Evolutionary conservation across 2,888 invertebrate species (phyloP).

Genomic region (Halocaridina rubra): DNA sequence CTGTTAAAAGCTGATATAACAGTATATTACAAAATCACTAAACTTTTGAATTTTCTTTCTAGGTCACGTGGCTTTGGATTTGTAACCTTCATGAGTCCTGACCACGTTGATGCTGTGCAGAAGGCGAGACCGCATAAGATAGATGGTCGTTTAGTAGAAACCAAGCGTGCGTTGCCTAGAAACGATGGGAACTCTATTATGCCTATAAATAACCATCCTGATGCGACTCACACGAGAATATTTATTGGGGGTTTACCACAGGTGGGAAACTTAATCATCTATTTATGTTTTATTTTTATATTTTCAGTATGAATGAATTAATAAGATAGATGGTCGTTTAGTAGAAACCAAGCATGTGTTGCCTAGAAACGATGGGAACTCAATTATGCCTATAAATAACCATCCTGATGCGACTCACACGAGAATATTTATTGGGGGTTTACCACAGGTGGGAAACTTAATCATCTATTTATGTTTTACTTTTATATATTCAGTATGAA

Average conservation of each 20-base stretch:
- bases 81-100: conserved; percentile 91
- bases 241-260: conserved; percentile 78
- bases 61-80: conserved; percentile 97
- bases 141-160: conserved; percentile 94
- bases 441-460: conserved; percentile 47
- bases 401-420: conserved; percentile 81
- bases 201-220: conserved; percentile 45
- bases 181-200: conserved; percentile 75
- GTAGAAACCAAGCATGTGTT: conserved; percentile 98
- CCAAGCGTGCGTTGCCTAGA: conserved; percentile 95
- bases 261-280: background rate
- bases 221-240: conserved; percentile 89
- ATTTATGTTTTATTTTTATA: too few species aligned
- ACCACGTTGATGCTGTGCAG: conserved; percentile 97
- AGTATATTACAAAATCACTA: too few species aligned
- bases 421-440: conserved; percentile 87
- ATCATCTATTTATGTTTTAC: too few species aligned
- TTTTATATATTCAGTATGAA: too few species aligned
- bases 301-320: conserved; percentile 83
- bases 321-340: conserved; percentile 87
- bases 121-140: conserved; percentile 80
- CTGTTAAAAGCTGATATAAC: too few species aligned
- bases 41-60: background rate
- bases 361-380: conserved; percentile 80
- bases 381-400: conserved; percentile 67